Percentiles rank a stretch among this genome's conserved stretches.
These are phyloP conservation scores for Erebia aethiops DNA, from an alignment of 2,888 invertebrate genomes.

Conservation along the genomic window DNA sequence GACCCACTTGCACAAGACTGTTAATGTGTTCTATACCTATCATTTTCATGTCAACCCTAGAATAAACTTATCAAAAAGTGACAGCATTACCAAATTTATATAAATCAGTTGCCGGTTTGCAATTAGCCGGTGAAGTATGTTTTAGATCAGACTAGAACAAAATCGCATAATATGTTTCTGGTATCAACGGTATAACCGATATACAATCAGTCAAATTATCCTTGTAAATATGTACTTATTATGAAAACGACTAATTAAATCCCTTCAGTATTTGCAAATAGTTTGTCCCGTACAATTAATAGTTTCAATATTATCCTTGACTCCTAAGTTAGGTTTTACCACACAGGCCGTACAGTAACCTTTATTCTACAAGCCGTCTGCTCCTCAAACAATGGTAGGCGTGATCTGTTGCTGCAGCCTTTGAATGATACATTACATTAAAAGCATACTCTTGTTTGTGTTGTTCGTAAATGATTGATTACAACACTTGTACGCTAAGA, in stretches of 20 bases:
- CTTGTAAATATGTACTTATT: not conserved
- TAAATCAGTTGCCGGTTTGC: too few relatives aligned
- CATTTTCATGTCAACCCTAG: too few relatives aligned
- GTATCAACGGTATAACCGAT: too few relatives aligned
- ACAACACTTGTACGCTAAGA: slow-evolving; percentile 35
- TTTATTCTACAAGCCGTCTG: slow-evolving; percentile 23
- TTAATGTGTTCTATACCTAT: too few relatives aligned
- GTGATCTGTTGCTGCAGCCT: slow-evolving; percentile 34
- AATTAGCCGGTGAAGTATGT: too few relatives aligned
- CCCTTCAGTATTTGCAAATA: too few relatives aligned
- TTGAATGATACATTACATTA: slow-evolving; percentile 41
- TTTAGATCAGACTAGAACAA: too few relatives aligned
- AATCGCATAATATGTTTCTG: too few relatives aligned
- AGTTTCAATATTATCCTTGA: slow-evolving; percentile 1
- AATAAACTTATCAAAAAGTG: too few relatives aligned
- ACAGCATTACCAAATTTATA: too few relatives aligned
- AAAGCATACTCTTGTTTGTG: slow-evolving; percentile 54
- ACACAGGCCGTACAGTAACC: slow-evolving; percentile 15
- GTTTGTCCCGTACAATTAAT: not conserved
- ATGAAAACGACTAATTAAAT: too few relatives aligned
- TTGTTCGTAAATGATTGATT: slow-evolving; percentile 48
- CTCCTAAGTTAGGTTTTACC: not conserved
- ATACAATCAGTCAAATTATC: not conserved
- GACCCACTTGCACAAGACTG: too few relatives aligned
- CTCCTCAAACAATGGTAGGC: slow-evolving; percentile 41